Evolutionary conservation across 2,797 vertebrate species (phyloP).

Genomic region (Tympanoctomys barrerae): DNA sequence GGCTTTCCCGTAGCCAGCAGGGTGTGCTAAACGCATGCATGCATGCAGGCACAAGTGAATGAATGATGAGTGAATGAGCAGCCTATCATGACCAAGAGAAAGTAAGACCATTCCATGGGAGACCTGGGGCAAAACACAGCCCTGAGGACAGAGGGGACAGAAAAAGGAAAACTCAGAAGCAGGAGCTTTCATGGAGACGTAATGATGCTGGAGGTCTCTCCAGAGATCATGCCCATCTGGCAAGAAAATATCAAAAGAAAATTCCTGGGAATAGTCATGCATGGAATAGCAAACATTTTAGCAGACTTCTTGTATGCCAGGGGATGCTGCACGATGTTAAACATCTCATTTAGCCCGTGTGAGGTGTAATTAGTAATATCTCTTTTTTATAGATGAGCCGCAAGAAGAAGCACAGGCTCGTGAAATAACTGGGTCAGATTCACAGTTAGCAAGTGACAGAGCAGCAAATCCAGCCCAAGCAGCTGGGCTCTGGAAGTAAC

Average conservation of each 20-base stretch:
- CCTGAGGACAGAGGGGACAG: neutral
- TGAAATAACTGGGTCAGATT: neutral
- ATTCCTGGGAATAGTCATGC: neutral
- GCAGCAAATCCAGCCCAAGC: neutral
- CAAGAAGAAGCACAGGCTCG: neutral
- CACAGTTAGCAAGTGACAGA: neutral
- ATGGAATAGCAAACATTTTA: neutral
- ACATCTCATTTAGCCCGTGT: neutral
- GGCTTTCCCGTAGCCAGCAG: neutral
- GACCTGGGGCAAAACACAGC: neutral
- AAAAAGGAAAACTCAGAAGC: neutral
- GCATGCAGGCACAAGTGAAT: neutral
- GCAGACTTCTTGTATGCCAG: neutral
- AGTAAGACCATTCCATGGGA: neutral
- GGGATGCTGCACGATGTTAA: neutral
- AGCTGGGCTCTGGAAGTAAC: neutral
- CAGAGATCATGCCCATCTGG: slow-evolving; percentile 19
- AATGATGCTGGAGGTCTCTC: slow-evolving; percentile 29
- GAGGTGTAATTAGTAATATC: neutral
- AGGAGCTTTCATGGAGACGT: neutral
- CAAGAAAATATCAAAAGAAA: slow-evolving; percentile 1
- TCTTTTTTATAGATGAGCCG: neutral
- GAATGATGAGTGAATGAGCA: too few relatives aligned
- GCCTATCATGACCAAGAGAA: neutral
- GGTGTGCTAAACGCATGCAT: neutral